These are phyloP conservation scores for Trachymyrmex septentrionalis DNA, from an alignment of 1,140 invertebrate species.

Conservation along the genomic window DNA sequence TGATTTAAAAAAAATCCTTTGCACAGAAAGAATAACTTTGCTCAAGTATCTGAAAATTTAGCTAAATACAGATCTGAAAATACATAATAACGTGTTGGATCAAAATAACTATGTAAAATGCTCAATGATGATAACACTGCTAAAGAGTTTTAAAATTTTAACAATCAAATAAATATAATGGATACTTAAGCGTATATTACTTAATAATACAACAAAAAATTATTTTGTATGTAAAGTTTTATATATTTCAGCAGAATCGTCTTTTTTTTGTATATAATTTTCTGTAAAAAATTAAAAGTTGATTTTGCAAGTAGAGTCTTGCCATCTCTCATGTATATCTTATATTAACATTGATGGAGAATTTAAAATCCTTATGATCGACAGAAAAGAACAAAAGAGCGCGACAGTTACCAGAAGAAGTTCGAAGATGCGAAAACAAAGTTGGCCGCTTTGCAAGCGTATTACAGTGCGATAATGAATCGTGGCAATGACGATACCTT, in stretches of 20 bases:
- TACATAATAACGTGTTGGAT: no score
- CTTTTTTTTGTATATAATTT: background rate
- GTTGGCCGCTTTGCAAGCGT: conserved; percentile 70
- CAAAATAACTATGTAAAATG: no score
- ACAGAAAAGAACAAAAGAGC: conserved; percentile 78
- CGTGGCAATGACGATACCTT: conserved; percentile 64
- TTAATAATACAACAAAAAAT: no score
- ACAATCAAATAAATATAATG: no score
- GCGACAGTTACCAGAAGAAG: conserved; percentile 79
- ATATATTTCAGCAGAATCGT: no score
- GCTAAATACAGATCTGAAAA: no score
- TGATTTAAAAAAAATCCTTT: background rate
- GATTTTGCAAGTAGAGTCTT: background rate
- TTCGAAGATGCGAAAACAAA: conserved; percentile 77
- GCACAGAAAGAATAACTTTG: no score
- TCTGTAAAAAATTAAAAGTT: conserved; percentile 1
- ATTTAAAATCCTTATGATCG: background rate
- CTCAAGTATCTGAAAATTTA: no score
- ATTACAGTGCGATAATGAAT: conserved; percentile 59
- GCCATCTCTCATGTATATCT: background rate
- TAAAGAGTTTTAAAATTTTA: no score
- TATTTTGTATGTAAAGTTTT: no score
- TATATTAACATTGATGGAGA: background rate
- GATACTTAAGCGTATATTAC: no score
- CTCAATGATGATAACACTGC: no score